Evolutionary conservation across 2,888 invertebrate genomes (phyloP).

Genomic region (Leptarthrus brevirostris): DNA sequence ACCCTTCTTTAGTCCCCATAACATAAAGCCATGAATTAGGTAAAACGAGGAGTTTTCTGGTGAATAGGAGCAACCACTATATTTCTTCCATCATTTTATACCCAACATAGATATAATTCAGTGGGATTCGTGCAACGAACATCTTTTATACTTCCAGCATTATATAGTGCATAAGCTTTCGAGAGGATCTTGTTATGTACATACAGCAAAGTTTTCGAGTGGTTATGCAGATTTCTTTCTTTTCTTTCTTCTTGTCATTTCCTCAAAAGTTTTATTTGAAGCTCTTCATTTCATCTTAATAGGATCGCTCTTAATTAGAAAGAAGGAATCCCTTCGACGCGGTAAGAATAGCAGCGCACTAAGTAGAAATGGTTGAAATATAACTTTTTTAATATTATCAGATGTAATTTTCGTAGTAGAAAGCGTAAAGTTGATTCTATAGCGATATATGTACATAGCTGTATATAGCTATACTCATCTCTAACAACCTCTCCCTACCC

Average conservation of each 20-base stretch:
- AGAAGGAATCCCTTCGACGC: not conserved
- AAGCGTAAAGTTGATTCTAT: too few relatives aligned
- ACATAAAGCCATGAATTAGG: constrained; percentile 42
- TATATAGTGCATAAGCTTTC: not conserved
- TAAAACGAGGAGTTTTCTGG: constrained; percentile 38
- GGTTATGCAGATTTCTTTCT: constrained; percentile 34
- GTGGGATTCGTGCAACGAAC: constrained; percentile 2
- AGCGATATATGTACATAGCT: too few relatives aligned
- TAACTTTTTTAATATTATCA: too few relatives aligned
- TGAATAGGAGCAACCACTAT: constrained; percentile 18
- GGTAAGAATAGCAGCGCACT: too few relatives aligned
- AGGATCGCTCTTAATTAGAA: constrained; percentile 41
- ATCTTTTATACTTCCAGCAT: constrained; percentile 22
- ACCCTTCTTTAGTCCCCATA: constrained; percentile 34
- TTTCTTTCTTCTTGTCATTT: constrained; percentile 34
- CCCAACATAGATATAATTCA: not conserved
- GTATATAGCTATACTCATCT: too few relatives aligned
- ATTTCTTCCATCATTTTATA: not conserved
- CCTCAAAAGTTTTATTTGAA: constrained; percentile 42
- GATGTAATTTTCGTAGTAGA: too few relatives aligned
- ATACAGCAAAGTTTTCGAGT: constrained; percentile 35
- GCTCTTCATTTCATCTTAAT: constrained; percentile 21
- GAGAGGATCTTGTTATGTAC: constrained; percentile 25
- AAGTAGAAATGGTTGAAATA: too few relatives aligned
- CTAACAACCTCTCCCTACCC: too few relatives aligned